These are phyloP conservation scores for Glandiceps talaboti DNA, from an alignment of 53 echinoderm and acorn worm species.

Conservation along the genomic window DNA sequence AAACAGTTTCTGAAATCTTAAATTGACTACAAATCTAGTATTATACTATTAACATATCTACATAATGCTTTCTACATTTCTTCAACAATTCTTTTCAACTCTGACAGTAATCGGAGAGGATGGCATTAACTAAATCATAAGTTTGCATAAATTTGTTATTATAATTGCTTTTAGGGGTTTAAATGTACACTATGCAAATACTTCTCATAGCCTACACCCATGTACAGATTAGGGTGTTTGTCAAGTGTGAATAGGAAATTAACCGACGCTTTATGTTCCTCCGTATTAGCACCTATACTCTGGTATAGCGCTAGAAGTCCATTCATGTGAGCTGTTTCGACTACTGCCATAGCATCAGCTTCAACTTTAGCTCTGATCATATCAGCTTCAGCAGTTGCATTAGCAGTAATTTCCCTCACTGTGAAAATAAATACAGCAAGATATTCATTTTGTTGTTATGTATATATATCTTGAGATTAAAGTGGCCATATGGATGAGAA, in stretches of 20 bases:
- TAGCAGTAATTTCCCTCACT: conserved; percentile 32
- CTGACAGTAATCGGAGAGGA: too few relatives aligned
- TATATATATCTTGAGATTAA: too few relatives aligned
- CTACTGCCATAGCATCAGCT: conserved; percentile 30
- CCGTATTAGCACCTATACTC: conserved; percentile 9
- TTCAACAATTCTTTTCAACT: too few relatives aligned
- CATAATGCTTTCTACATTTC: too few relatives aligned
- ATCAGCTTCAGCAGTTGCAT: conserved; percentile 26
- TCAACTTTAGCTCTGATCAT: conserved; percentile 19
- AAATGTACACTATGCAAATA: conserved; percentile 20
- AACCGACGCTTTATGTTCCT: conserved; percentile 51
- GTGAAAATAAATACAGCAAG: not conserved
- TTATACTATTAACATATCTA: too few relatives aligned
- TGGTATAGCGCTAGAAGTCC: conserved; percentile 34
- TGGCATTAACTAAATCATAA: too few relatives aligned
- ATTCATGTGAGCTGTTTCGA: conserved; percentile 32
- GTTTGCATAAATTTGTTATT: too few relatives aligned
- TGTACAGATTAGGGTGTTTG: conserved; percentile 28
- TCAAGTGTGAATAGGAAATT: conserved; percentile 41
- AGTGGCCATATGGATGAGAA: too few relatives aligned
- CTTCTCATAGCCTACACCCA: conserved; percentile 33
- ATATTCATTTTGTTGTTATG: too few relatives aligned
- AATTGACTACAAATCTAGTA: too few relatives aligned
- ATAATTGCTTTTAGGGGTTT: too few relatives aligned
- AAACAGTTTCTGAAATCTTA: too few relatives aligned